Evolutionary conservation across 53 echinoderm and acorn worm species (phyloP).

Genomic region (Holothuria scabra): DNA sequence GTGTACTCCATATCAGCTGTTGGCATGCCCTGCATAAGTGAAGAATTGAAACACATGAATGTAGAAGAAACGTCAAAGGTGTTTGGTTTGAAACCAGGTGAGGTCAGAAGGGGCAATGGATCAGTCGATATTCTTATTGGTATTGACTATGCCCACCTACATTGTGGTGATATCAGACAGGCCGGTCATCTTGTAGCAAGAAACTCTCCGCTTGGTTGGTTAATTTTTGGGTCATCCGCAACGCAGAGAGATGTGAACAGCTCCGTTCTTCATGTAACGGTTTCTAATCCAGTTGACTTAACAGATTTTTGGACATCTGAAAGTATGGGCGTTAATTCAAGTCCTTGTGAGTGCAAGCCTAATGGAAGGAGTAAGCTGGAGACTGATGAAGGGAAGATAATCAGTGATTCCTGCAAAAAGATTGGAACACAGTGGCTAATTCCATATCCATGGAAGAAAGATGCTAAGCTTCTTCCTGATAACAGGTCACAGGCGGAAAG

Average conservation of each 20-base stretch:
- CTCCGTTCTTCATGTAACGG: conserved; percentile 53
- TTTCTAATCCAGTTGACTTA: conserved; percentile 54
- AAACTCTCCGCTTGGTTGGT: conserved; percentile 63
- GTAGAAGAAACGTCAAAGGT: conserved; percentile 6
- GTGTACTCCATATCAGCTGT: conserved; percentile 50
- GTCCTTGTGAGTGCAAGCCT: conserved; percentile 43
- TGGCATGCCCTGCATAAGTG: conserved; percentile 58
- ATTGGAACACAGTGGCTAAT: conserved; percentile 67
- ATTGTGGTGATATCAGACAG: conserved; percentile 40
- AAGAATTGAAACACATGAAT: conserved; percentile 29
- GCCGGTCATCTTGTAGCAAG: conserved; percentile 44
- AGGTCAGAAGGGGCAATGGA: conserved; percentile 37
- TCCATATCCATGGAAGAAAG: conserved; percentile 69
- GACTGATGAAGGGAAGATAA: conserved; percentile 50
- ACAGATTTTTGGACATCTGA: conserved; percentile 66
- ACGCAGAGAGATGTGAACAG: background rate
- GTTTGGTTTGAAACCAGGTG: conserved; percentile 2
- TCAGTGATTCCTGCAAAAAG: conserved; percentile 54
- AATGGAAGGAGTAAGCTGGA: conserved; percentile 46
- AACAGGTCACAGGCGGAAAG: conserved; percentile 64
- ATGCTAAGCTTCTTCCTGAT: conserved; percentile 62
- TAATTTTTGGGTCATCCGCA: conserved; percentile 57
- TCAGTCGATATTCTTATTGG: conserved; percentile 54
- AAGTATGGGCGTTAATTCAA: conserved; percentile 53
- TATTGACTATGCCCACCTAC: conserved; percentile 50